phyloP scores from a whole-genome alignment of 2,113 vertebrate species.

The Motacilla tschutschensis region DNA sequence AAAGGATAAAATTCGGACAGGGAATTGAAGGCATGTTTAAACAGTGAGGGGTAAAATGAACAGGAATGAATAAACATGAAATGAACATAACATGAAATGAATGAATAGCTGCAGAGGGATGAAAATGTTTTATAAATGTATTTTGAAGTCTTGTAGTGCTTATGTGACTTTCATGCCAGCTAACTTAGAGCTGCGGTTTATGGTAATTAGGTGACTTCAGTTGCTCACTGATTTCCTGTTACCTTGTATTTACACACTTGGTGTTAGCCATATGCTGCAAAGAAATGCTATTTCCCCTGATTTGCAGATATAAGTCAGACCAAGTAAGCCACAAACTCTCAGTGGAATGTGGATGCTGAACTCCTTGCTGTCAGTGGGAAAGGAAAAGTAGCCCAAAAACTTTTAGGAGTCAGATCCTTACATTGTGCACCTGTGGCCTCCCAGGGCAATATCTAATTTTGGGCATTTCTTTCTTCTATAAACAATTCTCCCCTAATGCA shows the following conservation, averaged over 20 bases:
- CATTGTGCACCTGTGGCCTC: background rate
- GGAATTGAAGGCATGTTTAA: background rate
- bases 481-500: background rate
- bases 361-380: background rate
- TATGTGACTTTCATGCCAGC: background rate
- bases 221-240: background rate
- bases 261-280: background rate
- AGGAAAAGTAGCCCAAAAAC: background rate
- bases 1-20: background rate
- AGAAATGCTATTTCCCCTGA: background rate
- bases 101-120: background rate
- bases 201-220: background rate
- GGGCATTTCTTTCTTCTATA: background rate
- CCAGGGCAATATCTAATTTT: background rate
- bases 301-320: background rate
- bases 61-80: too few relatives aligned
- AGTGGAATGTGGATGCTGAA: background rate
- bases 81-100: too few relatives aligned
- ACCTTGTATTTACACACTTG: background rate
- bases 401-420: background rate
- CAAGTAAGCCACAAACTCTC: background rate
- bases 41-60: background rate
- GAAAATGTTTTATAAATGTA: background rate
- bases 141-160: background rate
- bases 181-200: background rate